Evolutionary conservation across 1,140 invertebrate species (phyloP), one percentile per base, ranked within the genome.

Genomic region (Drosophila aff.): DNA sequence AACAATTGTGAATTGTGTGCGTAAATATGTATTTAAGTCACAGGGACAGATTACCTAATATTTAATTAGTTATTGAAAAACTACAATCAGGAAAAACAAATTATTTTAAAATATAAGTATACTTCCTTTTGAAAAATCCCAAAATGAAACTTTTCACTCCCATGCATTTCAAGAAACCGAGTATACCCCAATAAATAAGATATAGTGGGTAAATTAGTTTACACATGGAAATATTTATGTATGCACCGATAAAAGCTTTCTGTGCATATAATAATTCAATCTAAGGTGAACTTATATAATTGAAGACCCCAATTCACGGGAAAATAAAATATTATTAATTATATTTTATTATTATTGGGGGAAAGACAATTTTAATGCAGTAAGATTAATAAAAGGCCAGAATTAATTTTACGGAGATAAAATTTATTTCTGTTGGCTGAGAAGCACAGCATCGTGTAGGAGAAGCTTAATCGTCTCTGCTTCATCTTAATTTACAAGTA

Each of bases 161-260:
- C 0, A 28, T 21, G 6, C 18, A 8, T 36, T 15, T 11, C 13
- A 9, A 16, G 9, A 18, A 15, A n/a, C 40, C 1, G 15, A 31
- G 7, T 4, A 23, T 60, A 23, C 23, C 23, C 18, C 16, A 21
- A 7, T n/a, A 15, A 16, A 16, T 28, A 23, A 23, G 7, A 33
- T 18, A 28, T 15, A 33, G 38, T 61, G 15, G 26, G 26, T 41
- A 31, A 3, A 59, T 31, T 13, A 23, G 31, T 60, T 65, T 41
- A 60, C 57, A 61, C 55, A 66, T 23, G 28, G 26, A 66, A 69
- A 33, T 69, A 67, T 66, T 52, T 69, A 43, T 69, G 66, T 66
- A 69, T 69, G 66, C 66, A 67, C 36, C 65, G 28, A 44, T 44
- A 44, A 69, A 69, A 67, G 62, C 66, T 69, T 69, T 67, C 15